A percentile compares a stretch with the other conserved stretches of the same genome.
Conservation (phyloP, 2,113 vertebrate genomes). For the Verasper variegatus region DNA sequence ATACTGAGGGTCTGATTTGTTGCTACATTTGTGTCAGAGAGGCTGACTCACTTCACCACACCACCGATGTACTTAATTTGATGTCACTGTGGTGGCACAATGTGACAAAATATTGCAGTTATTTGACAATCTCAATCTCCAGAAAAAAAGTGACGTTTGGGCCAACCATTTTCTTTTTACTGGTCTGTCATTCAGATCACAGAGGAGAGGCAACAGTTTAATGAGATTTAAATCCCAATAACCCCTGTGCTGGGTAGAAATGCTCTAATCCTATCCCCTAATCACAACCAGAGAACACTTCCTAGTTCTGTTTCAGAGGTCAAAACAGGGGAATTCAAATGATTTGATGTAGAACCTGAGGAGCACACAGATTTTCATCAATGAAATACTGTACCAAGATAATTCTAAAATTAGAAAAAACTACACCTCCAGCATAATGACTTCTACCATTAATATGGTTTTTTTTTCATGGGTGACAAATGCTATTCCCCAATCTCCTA, state of each 20-base stretch:
- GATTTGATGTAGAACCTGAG: slow-evolving; percentile 29
- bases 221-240: slow-evolving; percentile 74
- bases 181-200: slow-evolving; percentile 53
- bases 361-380: background rate
- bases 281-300: slow-evolving; percentile 56
- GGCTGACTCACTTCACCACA: background rate
- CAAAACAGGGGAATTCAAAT: slow-evolving; percentile 44
- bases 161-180: slow-evolving; percentile 17
- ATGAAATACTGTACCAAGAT: background rate
- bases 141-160: background rate
- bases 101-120: background rate
- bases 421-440: background rate
- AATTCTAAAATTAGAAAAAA: slow-evolving; percentile 21
- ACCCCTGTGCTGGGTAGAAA: slow-evolving; percentile 55
- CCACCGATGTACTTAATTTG: background rate
- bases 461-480: background rate
- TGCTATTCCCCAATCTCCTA: background rate
- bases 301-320: slow-evolving; percentile 44
- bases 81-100: background rate
- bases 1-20: background rate
- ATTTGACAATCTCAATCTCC: slow-evolving; percentile 12
- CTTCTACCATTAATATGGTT: background rate
- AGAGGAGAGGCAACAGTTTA: slow-evolving; percentile 59
- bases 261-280: slow-evolving; percentile 61
- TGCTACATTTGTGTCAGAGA: background rate